Base-by-base conservation (phyloP, 1,140 invertebrate genomes). In the Cardiocondyla obscurior region DNA sequence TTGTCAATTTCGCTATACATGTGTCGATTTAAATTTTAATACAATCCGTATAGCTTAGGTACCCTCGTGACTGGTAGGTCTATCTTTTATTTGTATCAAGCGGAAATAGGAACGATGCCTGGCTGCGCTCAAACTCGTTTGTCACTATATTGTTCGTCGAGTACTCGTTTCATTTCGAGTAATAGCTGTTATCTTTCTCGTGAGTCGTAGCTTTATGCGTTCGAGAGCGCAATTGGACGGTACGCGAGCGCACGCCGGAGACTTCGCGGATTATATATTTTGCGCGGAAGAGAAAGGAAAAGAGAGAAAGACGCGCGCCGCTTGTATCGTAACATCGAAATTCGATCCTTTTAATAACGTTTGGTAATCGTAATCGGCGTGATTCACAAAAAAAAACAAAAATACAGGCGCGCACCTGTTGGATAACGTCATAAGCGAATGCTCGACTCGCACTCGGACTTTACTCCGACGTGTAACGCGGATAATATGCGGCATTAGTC, bases 71-170 rank as follows among this genome's bases (percentile, higher is more conserved):
- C 22, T 33, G 67, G 14, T 44, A 46, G 25, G 19, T 1, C 22
- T n/a, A n/a, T n/a, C 14, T n/a, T 74, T 25, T 72, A 36, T 46
- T 28, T 25, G 19, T 36, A 51, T n/a, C 25, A 39, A 7, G 39
- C 72, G 72, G 55, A 72, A 72, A 57, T 72, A 72, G 69, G 51
- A 74, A 74, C 72, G 72, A 74, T 76, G 72, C 72, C 55, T 62
- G 72, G 72, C 39, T 60, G 72, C 72, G 72, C 30, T 46, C 55
- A 36, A n/a, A 28, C 53, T 74, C 39, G 39, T 60, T 74, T 60
- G 72, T 74, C 72, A 60, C 46, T 74, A 60, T 46, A 62, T 76
- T 62, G 70, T 73, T 58, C 25, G 51, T 57, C 51, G 33, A 10
- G 33, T 33, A 6, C 39, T 44, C 39, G 57, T 62, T 62, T 39